phyloP scores from a whole-genome alignment of 2,888 invertebrate genomes.

The Hydrotaea cyrtoneurina region DNA sequence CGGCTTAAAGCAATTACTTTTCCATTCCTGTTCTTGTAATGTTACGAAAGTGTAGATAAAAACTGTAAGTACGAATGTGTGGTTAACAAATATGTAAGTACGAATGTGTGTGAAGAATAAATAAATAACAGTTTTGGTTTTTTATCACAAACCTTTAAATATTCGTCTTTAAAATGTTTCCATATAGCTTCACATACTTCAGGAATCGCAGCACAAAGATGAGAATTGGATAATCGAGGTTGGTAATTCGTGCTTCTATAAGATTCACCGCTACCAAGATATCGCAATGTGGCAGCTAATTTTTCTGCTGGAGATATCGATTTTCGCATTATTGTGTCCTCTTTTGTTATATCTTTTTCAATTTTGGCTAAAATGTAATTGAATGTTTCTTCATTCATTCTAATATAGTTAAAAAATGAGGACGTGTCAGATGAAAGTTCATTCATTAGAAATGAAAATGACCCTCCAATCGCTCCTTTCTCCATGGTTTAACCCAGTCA shows the following conservation, averaged over 20 bases:
- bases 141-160: conserved; percentile 44
- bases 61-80: no score
- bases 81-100: no score
- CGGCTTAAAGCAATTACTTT: no score
- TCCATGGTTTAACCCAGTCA: conserved; percentile 16
- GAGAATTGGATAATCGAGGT: not conserved
- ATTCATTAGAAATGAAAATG: conserved; percentile 3
- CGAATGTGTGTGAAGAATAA: no score
- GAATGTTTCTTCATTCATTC: not conserved
- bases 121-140: no score
- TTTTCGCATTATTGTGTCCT: conserved; percentile 7
- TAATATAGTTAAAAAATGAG: not conserved
- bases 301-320: conserved; percentile 44
- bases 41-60: no score
- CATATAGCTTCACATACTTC: conserved; percentile 38
- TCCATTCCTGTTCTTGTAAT: no score
- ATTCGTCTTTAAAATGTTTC: conserved; percentile 29
- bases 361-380: not conserved
- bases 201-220: conserved; percentile 17
- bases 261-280: conserved; percentile 36
- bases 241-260: conserved; percentile 16
- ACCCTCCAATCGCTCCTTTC: not conserved
- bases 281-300: conserved; percentile 33
- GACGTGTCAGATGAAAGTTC: not conserved
- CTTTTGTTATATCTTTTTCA: conserved; percentile 17